Evolutionary conservation across 1,140 invertebrate species (phyloP), one percentile per base, ranked within the genome.

Genomic region (Aphelenchoides besseyi): DNA sequence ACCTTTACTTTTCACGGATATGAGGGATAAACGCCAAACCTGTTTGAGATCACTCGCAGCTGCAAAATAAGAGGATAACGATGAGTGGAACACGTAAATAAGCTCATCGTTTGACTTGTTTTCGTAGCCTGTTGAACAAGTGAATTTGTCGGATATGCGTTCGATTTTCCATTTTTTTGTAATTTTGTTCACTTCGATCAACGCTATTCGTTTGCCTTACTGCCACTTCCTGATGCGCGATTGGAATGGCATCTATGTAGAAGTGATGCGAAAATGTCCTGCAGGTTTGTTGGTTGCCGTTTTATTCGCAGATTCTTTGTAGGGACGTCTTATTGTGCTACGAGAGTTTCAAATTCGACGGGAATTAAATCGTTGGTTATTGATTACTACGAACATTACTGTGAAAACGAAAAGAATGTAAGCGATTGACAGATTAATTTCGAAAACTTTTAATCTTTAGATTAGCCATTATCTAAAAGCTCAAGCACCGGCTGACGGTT

Each of bases 381-480:
- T 5, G 18, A 59, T 8, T 18, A 59, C 55, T 59, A 59, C 18
- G 55, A 59, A 33, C 18, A 59, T 59, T 59, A 59, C 55, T 59
- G 55, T 33, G 55, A 59, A 33, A 59, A 59, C 55, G 55, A 59
- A 23, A 59, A 59, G 55, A 59, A 59, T 23, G 18, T 59, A 29
- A 8, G 5, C 12, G 41, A 48, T 16, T 48, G 41, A 23, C 12
- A 48, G 41, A 48, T 48, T 23, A 48, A 12, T 48, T 48, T n/a
- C n/a, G n/a, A n/a, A n/a, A n/a, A n/a, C n/a, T n/a, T 23, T 48
- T 48, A 16, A 23, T 48, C 12, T 48, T 48, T 48, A 48, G 41
- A 48, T 48, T 23, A 59, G 55, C 5, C 55, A 59, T 8, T 23
- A 8, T 59, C 5, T 8, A 8, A 59, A 8, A 28, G 55, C 5